Evolutionary conservation across 2,797 vertebrate genomes (phyloP).

Genomic region (Chloroceryle amazona): DNA sequence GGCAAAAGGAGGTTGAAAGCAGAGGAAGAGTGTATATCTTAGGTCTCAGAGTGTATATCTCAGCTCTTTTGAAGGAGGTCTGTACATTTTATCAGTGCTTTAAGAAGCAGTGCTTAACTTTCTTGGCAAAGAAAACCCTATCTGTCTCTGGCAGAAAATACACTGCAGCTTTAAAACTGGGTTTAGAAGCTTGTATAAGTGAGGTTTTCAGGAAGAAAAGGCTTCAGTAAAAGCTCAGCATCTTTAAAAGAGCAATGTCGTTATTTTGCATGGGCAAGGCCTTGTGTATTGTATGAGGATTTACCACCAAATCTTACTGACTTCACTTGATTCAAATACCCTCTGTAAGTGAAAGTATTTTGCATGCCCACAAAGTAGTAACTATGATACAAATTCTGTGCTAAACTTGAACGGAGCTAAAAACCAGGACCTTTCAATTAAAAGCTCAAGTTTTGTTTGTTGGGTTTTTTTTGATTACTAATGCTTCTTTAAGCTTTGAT

Average conservation of each 20-base stretch:
- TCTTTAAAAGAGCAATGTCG: background rate
- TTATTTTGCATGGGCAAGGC: background rate
- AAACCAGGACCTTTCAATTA: background rate
- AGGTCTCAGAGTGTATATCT: background rate
- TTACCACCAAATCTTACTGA: background rate
- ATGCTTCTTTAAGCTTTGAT: background rate
- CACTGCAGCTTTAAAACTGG: background rate
- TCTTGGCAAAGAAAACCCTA: background rate
- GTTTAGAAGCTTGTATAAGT: background rate
- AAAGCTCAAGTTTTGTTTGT: background rate
- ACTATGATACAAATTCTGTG: rapidly evolving
- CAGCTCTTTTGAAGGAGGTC: background rate
- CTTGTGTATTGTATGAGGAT: rapidly evolving
- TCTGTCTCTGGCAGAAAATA: background rate
- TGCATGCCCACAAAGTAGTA: background rate
- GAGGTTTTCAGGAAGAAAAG: background rate
- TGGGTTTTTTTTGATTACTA: background rate
- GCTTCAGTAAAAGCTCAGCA: background rate
- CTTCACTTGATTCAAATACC: background rate
- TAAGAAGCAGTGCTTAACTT: background rate
- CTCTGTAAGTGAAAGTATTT: background rate
- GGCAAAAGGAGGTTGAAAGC: background rate
- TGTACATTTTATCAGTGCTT: background rate
- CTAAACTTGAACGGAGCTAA: background rate
- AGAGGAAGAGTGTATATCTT: background rate